Base-by-base conservation (phyloP, 1,140 invertebrate genomes). In the Cephus cinctus region DNA sequence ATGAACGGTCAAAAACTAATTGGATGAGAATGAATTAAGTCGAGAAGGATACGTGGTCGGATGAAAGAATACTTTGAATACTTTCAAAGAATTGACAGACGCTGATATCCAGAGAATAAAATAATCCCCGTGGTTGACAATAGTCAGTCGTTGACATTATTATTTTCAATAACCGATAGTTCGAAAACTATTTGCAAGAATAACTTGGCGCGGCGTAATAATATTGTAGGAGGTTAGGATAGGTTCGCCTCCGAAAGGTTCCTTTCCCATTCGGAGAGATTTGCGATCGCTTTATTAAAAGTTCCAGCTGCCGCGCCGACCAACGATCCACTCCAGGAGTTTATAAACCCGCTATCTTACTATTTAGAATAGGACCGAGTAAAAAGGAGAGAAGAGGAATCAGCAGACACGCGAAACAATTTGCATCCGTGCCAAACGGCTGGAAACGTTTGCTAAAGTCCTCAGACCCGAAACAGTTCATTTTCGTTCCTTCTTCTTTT, bases 261-360 rank as follows among this genome's bases (percentile, higher is more conserved):
- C 25, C 25, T 41, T 41, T 41, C 21, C 21, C 20, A 21, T 42
- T 52, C 43, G 8, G 45, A 9, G 49, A 63, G 59, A 61, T 61
- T 59, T 63, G 51, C 47, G 53, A 65, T 63, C 54, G 47, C 50
- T 59, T 63, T 63, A 65, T 65, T 61, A 65, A 65, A 63, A 61
- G 52, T 61, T 59, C 42, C 57, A 54, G 59, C 57, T 56, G 56
- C 57, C 55, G 30, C 51, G 9, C 31, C 47, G 15, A 9, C n/a
- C 21, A 20, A 41, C 39, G 18, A 41, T 41, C 39, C 39, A 9
- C 39, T 19, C 39, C 23, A 53, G 27, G 48, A 55, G 35, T 60
- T 57, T 50, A 59, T 57, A 55, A 52, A 55, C 43, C 41, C 41
- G 19, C 12, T n/a, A n/a, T n/a, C n/a, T n/a, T n/a, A n/a, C n/a